phyloP scores from a whole-genome alignment of 1,140 invertebrate genomes.

The Papilio glaucus region DNA sequence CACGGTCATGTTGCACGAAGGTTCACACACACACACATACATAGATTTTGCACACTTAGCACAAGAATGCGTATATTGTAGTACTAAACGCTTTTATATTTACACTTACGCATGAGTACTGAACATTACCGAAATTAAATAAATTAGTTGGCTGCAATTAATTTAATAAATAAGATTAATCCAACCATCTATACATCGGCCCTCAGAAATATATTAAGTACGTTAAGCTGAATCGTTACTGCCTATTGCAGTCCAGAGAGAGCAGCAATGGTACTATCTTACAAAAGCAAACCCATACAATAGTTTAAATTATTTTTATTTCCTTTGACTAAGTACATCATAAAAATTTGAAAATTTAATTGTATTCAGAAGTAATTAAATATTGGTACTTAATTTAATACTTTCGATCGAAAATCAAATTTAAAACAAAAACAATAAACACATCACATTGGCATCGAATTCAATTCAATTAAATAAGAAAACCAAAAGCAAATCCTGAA shows the following conservation, averaged over 20 bases:
- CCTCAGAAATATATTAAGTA: neutral
- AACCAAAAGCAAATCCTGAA: neutral
- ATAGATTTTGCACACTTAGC: constrained; percentile 24
- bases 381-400: too few relatives aligned
- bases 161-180: neutral
- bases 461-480: neutral
- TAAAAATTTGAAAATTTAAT: too few relatives aligned
- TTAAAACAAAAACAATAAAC: constrained; percentile 3
- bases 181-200: neutral
- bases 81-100: neutral
- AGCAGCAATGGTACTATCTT: too few relatives aligned
- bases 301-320: neutral
- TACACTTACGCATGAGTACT: neutral
- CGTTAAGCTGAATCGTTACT: too few relatives aligned
- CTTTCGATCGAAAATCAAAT: too few relatives aligned
- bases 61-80: neutral
- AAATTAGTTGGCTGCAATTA: neutral
- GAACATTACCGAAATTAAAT: neutral
- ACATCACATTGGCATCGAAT: neutral
- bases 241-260: too few relatives aligned
- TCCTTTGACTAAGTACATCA: too few relatives aligned
- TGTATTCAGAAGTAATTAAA: too few relatives aligned
- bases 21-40: constrained; percentile 39
- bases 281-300: neutral
- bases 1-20: neutral